Evolutionary conservation across 2,113 vertebrate genomes (phyloP), one percentile per base, ranked within the genome.

Genomic region (Polypterus senegalus): DNA sequence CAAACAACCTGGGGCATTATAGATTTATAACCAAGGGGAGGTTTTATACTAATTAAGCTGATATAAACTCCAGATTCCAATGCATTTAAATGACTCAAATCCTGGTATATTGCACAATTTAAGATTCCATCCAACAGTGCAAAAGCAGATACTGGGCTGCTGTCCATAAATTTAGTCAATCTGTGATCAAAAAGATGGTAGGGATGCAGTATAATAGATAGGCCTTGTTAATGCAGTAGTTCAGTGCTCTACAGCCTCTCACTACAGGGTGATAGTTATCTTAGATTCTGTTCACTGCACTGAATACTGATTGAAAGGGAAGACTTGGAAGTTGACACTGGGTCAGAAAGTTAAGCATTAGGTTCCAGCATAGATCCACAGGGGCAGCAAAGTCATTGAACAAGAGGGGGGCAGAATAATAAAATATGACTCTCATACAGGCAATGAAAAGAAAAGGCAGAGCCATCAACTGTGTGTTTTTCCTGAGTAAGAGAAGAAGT

Each of bases 81-180:
- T 71, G 75, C 73, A 74, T 77, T 75, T 77, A 74, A 77, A 74
- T 71, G 71, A 71, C 75, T 70, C 49, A 62, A 69, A 63, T 61
- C 56, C 60, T 54, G 65, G 60, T 60, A 65, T 11, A 57, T 48
- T 65, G 54, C 60, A 73, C 67, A 77, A 71, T 75, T 77, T 75
- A 72, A 65, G 68, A 67, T 66, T 63, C 47, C 60, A 67, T 63
- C 71, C 66, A 61, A 65, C 67, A 73, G 65, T 70, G 69, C 66
- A 49, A 64, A 51, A 27, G 66, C 7, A 70, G 72, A 76, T 74
- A 72, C 56, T 63, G 63, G 45, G 48, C 49, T 54, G 7, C 46
- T 11, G 65, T 64, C 68, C 68, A 71, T 77, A 70, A 75, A 74
- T 75, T 64, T 66, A 58, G 60, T 60, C 68, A 67, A 61, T 66